Evolutionary conservation across 35 echinoderm and acorn worm genomes (phyloP), one percentile per base, ranked within the genome.

Genomic region (Apostichopus parvimensis): DNA sequence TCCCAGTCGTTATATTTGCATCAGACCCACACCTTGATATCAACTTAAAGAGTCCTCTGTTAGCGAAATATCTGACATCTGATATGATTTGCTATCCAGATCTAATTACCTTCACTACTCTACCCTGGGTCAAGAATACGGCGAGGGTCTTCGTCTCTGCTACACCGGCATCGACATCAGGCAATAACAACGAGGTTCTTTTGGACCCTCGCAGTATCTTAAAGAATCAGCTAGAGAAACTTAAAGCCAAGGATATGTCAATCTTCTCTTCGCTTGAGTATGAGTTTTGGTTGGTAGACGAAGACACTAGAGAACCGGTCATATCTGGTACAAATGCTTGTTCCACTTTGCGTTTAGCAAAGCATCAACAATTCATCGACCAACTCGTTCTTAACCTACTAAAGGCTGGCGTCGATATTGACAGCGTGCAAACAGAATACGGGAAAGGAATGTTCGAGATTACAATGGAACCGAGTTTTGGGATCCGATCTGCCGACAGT

Each of bases 391-490:
- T 9, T 7, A 57, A 79, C 56, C 80, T 96, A 21, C 25, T 61
- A 1, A 68, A 23, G 56, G 91, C 92, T 53, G 93, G 95, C 20
- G 86, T 96, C 6, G 93, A 94, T 59, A 85, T 94, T 18, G 93
- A 94, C 21, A 24, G 77, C 24, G 53, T 92, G 18, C 90, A 92
- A 55, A 94, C 77, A 1, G 93, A 96, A 78, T 52, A 90, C 75
- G 77, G 73, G 10, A 93, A 86, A 6, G 93, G 93, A 4, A 90
- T 92, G 82, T 79, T 94, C 11, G 95, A 94, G 71, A 96, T 96
- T 1, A 78, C 93, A 8, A 92, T 94, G 83, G 80, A 91, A 53
- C 93, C 93, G 28, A 70, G 84, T 14, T 96, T 94, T 90, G 95
- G 95, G 9, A 86, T 96, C 7, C 71, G 61, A 25, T 90, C 93